Evolutionary conservation across 2,888 invertebrate species (phyloP).

Genomic region (Calliphora vomitoria): DNA sequence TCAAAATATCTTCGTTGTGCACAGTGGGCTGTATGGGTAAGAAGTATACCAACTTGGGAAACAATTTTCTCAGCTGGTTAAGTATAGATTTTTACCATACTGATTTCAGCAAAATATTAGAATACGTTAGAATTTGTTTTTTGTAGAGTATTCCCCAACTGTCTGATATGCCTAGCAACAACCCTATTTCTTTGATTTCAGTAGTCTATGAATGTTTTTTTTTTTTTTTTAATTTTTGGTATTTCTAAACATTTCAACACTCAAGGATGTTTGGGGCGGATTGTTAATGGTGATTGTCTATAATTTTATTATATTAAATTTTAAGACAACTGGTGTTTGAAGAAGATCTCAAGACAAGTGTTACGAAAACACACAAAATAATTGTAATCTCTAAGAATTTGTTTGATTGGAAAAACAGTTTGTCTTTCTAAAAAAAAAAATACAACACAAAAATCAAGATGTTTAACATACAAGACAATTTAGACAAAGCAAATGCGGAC

Average conservation of each 20-base stretch:
- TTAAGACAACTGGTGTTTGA: constrained; percentile 13
- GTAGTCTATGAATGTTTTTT: background rate
- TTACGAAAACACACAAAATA: constrained; percentile 7
- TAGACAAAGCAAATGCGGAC: constrained; percentile 34
- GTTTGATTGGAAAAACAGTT: constrained; percentile 37
- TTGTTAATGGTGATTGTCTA: constrained; percentile 60
- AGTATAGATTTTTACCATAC: too few species aligned
- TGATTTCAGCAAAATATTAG: too few species aligned
- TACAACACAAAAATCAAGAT: constrained; percentile 51
- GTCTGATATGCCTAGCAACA: background rate
- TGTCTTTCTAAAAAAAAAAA: constrained; percentile 3
- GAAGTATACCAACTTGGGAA: too few species aligned
- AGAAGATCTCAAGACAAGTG: constrained; percentile 52
- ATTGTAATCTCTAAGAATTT: constrained; percentile 47
- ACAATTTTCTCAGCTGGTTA: too few species aligned
- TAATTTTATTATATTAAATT: constrained; percentile 50
- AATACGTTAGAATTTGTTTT: too few species aligned
- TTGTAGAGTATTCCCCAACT: background rate
- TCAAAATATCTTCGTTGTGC: too few species aligned
- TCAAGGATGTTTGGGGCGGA: constrained; percentile 76
- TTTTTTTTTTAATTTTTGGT: background rate
- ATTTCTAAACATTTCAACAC: constrained; percentile 68
- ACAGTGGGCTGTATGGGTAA: too few species aligned
- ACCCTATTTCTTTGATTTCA: constrained; percentile 13
- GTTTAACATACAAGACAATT: constrained; percentile 63